Evolutionary conservation across 2,797 vertebrate species (phyloP), one percentile per base, ranked within the genome.

Genomic region (Chloroceryle inda): DNA sequence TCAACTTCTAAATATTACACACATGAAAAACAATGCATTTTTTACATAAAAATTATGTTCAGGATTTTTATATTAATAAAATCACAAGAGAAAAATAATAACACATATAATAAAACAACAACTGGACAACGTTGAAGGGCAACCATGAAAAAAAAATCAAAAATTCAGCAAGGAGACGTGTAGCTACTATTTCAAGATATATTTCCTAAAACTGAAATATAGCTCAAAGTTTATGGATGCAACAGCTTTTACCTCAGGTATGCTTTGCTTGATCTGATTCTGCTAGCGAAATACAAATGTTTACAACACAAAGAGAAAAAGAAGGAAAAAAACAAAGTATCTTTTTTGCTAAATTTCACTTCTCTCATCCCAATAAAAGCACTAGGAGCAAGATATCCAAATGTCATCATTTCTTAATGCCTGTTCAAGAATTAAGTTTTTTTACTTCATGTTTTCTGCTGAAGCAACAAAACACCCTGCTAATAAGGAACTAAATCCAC

Each of bases 301-400:
- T 85, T 38, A 64, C 18, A 89, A 61, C 8, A 80, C 12, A 40
- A 17, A 35, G 9, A 92, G 19, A 72, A 10, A 40, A 69, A 44
- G 8, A 69, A 44, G 6, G n/a, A 27, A 26, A 38, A 24, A 18
- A 33, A 3, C 4, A 2, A 8, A 0, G 38, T 38, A 22, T 1
- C 4, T 13, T 31, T 38, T 63, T 50, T 27, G 5, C 24, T n/a
- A 69, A 24, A 4, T 83, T 73, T 61, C 5, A 35, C 3, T 72
- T 78, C 10, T 53, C 11, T 77, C 7, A 77, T 61, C 83, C 58
- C 29, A 88, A 24, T 7, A 74, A 71, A 58, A 37, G 12, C 16
- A 76, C 15, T 27, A 63, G 19, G 16, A 58, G 6, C 20, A 62
- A 67, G 20, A 8, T 37, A 67, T 73, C 10, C 8, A 76, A 73